A percentile compares a stretch with the other conserved stretches of the same genome.
These are phyloP conservation scores for Pachliopta kotzebuea DNA, from an alignment of 2,888 invertebrate species.

Conservation along the genomic window DNA sequence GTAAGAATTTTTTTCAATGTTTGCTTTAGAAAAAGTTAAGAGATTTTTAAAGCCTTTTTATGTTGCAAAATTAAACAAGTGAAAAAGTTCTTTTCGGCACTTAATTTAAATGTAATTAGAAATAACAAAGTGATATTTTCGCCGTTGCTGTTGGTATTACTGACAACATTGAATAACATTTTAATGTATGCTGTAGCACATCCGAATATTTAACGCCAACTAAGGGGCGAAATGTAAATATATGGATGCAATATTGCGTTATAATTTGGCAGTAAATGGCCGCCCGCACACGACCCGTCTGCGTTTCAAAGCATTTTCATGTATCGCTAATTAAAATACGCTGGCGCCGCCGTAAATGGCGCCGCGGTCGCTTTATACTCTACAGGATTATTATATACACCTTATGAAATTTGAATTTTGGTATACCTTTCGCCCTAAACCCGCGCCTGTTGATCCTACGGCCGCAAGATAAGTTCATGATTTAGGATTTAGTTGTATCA, in stretches of 20 bases:
- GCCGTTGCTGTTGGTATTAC: neutral
- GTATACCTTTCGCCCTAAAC: conserved; percentile 34
- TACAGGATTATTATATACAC: conserved; percentile 54
- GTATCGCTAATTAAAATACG: conserved; percentile 79
- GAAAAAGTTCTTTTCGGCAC: neutral
- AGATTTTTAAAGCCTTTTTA: neutral
- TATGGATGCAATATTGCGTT: conserved; percentile 59
- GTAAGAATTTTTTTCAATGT: no score
- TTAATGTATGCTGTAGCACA: conserved; percentile 29
- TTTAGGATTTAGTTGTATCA: neutral
- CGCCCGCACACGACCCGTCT: conserved; percentile 49
- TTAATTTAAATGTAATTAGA: neutral
- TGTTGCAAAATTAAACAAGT: neutral
- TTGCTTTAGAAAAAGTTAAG: neutral
- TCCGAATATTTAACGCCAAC: conserved; percentile 29
- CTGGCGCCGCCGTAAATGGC: conserved; percentile 61
- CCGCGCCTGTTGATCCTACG: conserved; percentile 25
- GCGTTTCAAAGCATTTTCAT: conserved; percentile 75
- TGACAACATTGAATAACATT: conserved; percentile 25
- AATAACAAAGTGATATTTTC: neutral
- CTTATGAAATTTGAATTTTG: conserved; percentile 62
- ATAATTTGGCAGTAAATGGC: conserved; percentile 59
- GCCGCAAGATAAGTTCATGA: neutral
- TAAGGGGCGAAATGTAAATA: conserved; percentile 38
- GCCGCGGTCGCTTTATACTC: conserved; percentile 49